Base-by-base conservation (phyloP, 2,888 invertebrate species). In the Mimas tiliae region DNA sequence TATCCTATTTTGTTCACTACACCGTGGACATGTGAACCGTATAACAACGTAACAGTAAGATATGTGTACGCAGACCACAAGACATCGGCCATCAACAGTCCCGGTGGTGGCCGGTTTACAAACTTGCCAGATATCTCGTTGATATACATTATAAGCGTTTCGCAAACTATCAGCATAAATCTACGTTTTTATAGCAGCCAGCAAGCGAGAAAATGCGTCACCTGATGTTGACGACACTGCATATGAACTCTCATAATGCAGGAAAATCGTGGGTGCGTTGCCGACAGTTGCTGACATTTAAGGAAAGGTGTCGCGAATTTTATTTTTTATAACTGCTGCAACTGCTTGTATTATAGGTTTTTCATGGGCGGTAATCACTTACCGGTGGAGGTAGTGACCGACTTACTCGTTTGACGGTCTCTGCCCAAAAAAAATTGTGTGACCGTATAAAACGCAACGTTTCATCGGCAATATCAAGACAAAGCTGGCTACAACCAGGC, bases 1-100 rank as follows among this genome's bases (percentile, higher is more conserved):
- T 78, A 81, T 79, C 77, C 82, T 77, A 81, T 86, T 82, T 82
- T 74, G 81, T 80, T 75, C 70, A 67, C 68, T 74, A 67, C 68
- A 73, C 75, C 67, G 67, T 74, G 74, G 72, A 58, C 55, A 65
- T 58, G 47, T 47, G 12, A 19, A 58, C 48, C 67, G 68, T 69
- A 71, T 63, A 70, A 72, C 73, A 74, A 68, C 67, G 66, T 69
- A 68, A 65, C 70, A 70, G 67, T 72, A 72, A 72, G 71, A 65
- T 72, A 67, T 65, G 38, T 69, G 63, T 68, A 52, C 63, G 58
- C 55, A 48, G 47, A 58, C 65, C 47, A 58, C 47, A 65, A 65
- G 19, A 58, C 58, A 42, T 42, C 14, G 6, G 58, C 58, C 58
- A 58, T 58, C 58, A 58, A 6, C 16, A 58, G 58, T 58, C 38